phyloP scores from a whole-genome alignment of 2,113 vertebrate genomes.

The Psilopsiagon aymara region DNA sequence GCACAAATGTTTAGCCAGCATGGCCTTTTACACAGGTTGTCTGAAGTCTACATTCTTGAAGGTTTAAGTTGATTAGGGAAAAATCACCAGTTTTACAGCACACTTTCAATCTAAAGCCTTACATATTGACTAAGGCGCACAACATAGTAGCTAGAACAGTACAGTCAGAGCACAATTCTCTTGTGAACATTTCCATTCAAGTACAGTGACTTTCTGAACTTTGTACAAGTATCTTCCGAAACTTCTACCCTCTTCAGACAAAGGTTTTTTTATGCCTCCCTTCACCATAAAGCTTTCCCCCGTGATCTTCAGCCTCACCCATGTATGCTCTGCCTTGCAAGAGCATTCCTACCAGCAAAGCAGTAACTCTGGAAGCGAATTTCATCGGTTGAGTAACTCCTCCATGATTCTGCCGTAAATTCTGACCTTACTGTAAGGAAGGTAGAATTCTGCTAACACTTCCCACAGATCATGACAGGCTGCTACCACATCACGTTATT shows the following conservation, averaged over 20 bases:
- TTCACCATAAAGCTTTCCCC: background rate
- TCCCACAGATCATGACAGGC: background rate
- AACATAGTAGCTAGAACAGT: background rate
- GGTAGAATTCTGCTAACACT: background rate
- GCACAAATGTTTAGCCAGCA: background rate
- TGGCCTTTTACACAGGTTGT: background rate
- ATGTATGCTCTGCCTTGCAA: background rate
- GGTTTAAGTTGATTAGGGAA: background rate
- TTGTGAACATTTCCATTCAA: background rate
- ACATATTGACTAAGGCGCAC: fast-evolving
- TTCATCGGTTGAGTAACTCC: background rate
- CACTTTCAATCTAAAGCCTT: fast-evolving
- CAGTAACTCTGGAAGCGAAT: background rate
- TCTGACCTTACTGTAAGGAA: background rate
- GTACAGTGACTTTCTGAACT: background rate
- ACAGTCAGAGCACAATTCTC: background rate
- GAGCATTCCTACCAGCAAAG: constrained; percentile 1
- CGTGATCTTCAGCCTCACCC: background rate
- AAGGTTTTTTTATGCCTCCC: background rate
- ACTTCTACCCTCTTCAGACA: background rate
- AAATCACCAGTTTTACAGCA: background rate
- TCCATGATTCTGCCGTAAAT: background rate
- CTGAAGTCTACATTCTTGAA: background rate
- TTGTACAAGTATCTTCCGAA: background rate
- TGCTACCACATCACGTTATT: background rate